Conservation (phyloP, 2,113 vertebrate species). For the Genyomyrus donnyi region DNA sequence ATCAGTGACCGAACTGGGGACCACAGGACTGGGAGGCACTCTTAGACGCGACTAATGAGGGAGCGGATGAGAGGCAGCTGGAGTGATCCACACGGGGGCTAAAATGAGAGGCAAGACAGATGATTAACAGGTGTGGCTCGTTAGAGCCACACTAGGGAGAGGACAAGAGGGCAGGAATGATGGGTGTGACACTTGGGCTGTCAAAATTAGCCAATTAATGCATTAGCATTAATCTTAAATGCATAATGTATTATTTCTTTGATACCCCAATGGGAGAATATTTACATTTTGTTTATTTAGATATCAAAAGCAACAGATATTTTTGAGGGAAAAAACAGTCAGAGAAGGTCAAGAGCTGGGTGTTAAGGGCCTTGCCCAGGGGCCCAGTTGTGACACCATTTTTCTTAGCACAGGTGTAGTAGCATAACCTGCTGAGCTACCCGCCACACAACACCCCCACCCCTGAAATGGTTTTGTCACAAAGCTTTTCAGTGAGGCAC, state of each 20-base stretch:
- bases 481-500: not conserved
- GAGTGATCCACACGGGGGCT: too few relatives aligned
- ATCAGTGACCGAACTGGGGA: too few relatives aligned
- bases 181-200: not conserved
- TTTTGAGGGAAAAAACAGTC: not conserved
- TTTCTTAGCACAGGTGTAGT: not conserved
- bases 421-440: not conserved
- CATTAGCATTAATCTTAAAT: not conserved
- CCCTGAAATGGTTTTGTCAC: not conserved
- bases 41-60: too few relatives aligned
- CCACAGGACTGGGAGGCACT: too few relatives aligned
- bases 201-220: not conserved
- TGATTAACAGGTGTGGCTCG: too few relatives aligned
- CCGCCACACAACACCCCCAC: not conserved
- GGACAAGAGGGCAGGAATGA: too few relatives aligned
- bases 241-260: not conserved
- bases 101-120: too few relatives aligned
- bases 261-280: not conserved
- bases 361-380: not conserved
- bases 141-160: too few relatives aligned
- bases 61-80: too few relatives aligned
- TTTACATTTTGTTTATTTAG: not conserved
- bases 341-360: not conserved
- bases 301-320: not conserved
- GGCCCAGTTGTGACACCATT: not conserved